Conservation (phyloP, 1,140 invertebrate species). For the Platyscapa corneri region DNA sequence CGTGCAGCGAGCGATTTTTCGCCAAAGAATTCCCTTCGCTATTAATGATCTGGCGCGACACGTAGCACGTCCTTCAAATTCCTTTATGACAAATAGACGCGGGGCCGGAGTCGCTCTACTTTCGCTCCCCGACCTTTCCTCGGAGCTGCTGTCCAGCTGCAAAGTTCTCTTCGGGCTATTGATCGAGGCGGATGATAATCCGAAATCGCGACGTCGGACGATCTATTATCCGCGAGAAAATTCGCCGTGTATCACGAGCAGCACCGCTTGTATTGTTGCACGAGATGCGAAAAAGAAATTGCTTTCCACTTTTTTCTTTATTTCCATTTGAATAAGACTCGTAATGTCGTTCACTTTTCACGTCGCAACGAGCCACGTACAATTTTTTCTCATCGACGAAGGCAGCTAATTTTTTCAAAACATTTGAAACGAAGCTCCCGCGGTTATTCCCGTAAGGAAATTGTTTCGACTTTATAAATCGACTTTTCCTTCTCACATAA, state of each 20-base stretch:
- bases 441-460: background rate
- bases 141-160: background rate
- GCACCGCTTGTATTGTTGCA: no score
- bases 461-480: background rate
- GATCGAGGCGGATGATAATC: background rate
- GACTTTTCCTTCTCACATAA: background rate
- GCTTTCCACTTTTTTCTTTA: background rate
- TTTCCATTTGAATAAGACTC: background rate
- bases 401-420: no score
- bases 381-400: no score
- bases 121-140: background rate
- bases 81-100: background rate
- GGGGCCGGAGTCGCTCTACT: background rate
- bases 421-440: no score
- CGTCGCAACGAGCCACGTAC: no score
- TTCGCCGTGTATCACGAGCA: no score
- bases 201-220: background rate
- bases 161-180: background rate
- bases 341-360: background rate
- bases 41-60: background rate
- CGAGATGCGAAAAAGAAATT: no score
- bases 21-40: background rate
- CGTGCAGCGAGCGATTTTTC: background rate
- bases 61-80: background rate
- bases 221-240: background rate